phyloP scores from a whole-genome alignment of 1,140 invertebrate species.

The Wasmannia auropunctata region DNA sequence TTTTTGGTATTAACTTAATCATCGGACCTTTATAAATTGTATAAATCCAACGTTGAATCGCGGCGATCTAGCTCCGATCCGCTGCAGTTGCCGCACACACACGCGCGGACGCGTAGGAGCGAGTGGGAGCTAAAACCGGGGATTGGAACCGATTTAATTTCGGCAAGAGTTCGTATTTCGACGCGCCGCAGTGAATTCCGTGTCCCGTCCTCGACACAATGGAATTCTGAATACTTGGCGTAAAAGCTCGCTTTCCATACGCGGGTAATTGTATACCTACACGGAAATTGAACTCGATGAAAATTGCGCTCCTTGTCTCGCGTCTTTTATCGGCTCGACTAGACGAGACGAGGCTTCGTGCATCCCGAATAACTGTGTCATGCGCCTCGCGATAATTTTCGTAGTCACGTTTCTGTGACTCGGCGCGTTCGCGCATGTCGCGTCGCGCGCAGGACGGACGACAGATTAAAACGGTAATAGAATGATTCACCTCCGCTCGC shows the following conservation, averaged over 20 bases:
- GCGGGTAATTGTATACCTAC: not conserved
- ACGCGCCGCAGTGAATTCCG: not conserved
- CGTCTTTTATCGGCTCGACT: not conserved
- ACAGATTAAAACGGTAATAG: slow-evolving; percentile 32
- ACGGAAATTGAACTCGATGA: not conserved
- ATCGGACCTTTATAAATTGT: slow-evolving; percentile 24
- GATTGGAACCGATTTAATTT: slow-evolving; percentile 17
- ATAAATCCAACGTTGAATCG: not conserved
- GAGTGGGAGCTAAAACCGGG: not conserved
- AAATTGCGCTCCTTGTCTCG: not conserved
- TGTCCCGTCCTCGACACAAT: not conserved
- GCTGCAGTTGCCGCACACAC: not conserved
- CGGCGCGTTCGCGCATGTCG: not conserved
- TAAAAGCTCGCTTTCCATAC: not conserved
- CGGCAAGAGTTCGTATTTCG: slow-evolving; percentile 5
- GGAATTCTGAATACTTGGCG: not conserved
- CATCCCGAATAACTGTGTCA: not conserved
- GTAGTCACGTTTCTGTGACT: not conserved
- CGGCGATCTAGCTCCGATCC: not conserved
- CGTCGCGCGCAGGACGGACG: not conserved
- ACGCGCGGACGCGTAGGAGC: too few species aligned
- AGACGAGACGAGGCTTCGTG: not conserved
- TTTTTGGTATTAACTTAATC: slow-evolving; percentile 17
- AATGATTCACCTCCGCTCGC: slow-evolving; percentile 17
- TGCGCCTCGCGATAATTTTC: not conserved